Evolutionary conservation across 1,140 invertebrate species (phyloP), one percentile per base, ranked within the genome.

Genomic region (Metaphire vulgaris): DNA sequence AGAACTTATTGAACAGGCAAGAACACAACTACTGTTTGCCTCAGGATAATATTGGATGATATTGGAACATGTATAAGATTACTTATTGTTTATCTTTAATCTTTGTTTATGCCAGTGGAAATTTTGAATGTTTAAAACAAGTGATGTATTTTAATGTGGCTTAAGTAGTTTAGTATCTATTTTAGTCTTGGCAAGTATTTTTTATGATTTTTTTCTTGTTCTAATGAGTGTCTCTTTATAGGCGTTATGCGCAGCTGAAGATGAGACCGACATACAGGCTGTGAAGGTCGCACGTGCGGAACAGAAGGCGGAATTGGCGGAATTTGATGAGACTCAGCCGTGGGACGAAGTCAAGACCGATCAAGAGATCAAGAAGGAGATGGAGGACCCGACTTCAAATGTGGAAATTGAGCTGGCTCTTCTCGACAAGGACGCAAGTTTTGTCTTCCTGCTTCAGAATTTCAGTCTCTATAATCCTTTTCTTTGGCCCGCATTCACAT

Each of bases 281-380:
- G 94, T 95, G 1, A 90, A 90, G 83, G 93, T 91, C 2, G 95
- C 94, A 0, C 92, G 93, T 81, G 94, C 94, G 1, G 96, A 99
- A 87, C 93, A 92, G 76, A 93, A 92, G 67, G 95, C 93, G 16
- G 96, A 98, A 84, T 87, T 97, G 76, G 95, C 93, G 0, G 96
- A 98, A 86, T 98, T 98, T 87, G 96, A 98, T 88, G 96, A 98
- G 87, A 93, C 91, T 82, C 94, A 97, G 87, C 94, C 95, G n/a
- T 89, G 96, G 69, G 84, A 85, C 78, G 86, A 86, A 73, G 92
- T 92, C 66, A 91, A 92, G 14, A 89, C 89, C 26, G 90, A 90
- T 34, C 88, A 81, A 64, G 85, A 87, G 79, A 79, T 69, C 85
- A 89, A 66, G 89, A 92, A 83, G 85, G 91, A 71, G 34, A 81